Base-by-base conservation (phyloP, 2,888 invertebrate genomes). In the Crepidodera aurea region DNA sequence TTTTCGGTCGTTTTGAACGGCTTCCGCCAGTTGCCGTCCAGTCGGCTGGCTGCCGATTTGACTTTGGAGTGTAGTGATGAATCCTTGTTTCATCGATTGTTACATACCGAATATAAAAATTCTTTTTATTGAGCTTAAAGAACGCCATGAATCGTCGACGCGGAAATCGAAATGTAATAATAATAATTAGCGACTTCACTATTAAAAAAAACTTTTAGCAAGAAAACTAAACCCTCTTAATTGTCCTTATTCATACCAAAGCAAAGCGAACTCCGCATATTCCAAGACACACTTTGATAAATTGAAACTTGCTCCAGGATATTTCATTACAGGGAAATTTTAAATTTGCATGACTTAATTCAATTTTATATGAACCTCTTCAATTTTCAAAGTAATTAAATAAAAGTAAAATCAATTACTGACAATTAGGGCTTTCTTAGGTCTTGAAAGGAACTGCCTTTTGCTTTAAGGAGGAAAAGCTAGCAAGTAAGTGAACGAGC, bases 291-390 rank as follows among this genome's bases (percentile, higher is more conserved):
- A 50, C n/a, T 51, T 37, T 39, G 44, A 16, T 50, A 55, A 60
- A 60, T 40, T 50, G 48, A 48, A 40, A 32, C 15, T 6, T 32
- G 39, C 54, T 54, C 19, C 8, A n/a, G 22, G 62, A 48, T 62
- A 58, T 62, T 62, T 59, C 42, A 12, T 32, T 58, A 53, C 22
- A 19, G 8, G 44, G 29, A 44, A 59, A 48, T 46, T 46, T 25
- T 40, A 18, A 37, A 63, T 63, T 63, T 63, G 55, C 58, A 63
- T 59, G 42, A 16, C 54, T 22, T 51, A 53, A 62, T 57, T 58
- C 51, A 58, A 58, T 62, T 62, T 48, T 46, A 57, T 22, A 62
- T 50, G 61, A 42, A 42, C 61, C 55, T 34, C 61, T 42, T 19
- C 40, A 56, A 40, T 61, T 61, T 61, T 22, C 55, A 16, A 50